These are phyloP conservation scores for Charina bottae DNA, from an alignment of 2,113 vertebrate species.

Conservation along the genomic window DNA sequence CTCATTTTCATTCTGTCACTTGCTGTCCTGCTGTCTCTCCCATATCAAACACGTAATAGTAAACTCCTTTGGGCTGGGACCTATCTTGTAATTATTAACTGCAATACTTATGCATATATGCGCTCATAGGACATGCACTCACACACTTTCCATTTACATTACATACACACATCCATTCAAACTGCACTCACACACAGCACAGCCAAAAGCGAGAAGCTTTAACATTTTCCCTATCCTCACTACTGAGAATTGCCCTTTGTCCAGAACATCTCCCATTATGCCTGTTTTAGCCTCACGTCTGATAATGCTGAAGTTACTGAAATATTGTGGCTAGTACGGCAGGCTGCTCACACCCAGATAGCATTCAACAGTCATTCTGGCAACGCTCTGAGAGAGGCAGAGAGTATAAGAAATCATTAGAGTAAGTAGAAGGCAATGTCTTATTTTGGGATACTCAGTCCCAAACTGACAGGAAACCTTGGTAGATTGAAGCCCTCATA, in stretches of 20 bases:
- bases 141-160: neutral
- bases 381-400: neutral
- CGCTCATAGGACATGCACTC: neutral
- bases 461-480: neutral
- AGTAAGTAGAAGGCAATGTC: neutral
- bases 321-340: neutral
- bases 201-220: neutral
- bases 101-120: neutral
- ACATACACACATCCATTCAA: neutral
- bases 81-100: neutral
- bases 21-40: neutral
- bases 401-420: neutral
- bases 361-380: neutral
- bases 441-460: neutral
- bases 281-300: neutral
- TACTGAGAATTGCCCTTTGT: neutral
- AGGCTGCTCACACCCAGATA: neutral
- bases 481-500: neutral
- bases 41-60: neutral
- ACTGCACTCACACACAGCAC: neutral
- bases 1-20: neutral
- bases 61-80: neutral
- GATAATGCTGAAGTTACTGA: neutral
- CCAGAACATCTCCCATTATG: neutral
- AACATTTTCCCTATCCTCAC: neutral